Evolutionary conservation across 1,140 invertebrate genomes (phyloP).

Genomic region (Wiebesia pumilae): DNA sequence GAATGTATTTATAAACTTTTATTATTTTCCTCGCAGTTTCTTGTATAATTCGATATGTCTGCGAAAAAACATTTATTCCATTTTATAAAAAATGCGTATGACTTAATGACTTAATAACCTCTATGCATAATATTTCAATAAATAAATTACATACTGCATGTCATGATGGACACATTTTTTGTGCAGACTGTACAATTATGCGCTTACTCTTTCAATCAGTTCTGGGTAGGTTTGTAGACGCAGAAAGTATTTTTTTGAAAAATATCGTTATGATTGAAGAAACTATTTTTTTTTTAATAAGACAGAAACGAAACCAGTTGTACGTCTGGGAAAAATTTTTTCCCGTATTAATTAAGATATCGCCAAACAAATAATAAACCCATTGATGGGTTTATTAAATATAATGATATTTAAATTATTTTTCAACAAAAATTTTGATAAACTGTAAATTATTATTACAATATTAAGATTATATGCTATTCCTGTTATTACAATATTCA

Average conservation of each 20-base stretch:
- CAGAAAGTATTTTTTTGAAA: not conserved
- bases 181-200: slow-evolving; percentile 22
- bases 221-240: not conserved
- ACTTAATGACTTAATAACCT: not conserved
- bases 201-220: not conserved
- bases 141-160: slow-evolving; percentile 17
- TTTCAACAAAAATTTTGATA: no score
- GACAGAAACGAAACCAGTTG: no score
- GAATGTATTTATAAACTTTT: slow-evolving; percentile 10
- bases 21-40: slow-evolving; percentile 5
- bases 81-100: slow-evolving; percentile 19
- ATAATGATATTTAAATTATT: no score
- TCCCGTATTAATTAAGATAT: no score
- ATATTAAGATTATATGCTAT: not conserved
- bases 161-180: not conserved
- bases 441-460: not conserved
- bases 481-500: not conserved
- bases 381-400: no score
- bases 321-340: no score
- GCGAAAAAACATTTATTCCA: not conserved
- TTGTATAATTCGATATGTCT: not conserved
- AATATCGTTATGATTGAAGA: not conserved
- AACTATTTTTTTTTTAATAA: no score
- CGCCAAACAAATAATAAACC: no score
- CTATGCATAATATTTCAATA: slow-evolving; percentile 10